Conservation (phyloP, 2,797 vertebrate genomes). For the Diglossa cyanea region DNA sequence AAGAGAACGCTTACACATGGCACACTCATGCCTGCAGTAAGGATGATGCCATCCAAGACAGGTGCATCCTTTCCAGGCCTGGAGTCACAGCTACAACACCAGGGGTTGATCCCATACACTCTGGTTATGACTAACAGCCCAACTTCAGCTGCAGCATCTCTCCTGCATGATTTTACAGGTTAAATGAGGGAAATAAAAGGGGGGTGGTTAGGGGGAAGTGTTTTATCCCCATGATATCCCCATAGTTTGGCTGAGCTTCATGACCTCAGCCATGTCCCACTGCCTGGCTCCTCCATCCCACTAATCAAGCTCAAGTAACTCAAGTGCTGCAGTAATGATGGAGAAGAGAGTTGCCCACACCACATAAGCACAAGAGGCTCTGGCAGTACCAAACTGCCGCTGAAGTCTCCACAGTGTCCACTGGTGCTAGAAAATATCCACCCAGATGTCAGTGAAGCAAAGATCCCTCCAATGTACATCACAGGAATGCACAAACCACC, state of each 20-base stretch:
- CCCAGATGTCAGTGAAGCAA: background rate
- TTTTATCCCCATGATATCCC: background rate
- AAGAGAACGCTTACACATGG: background rate
- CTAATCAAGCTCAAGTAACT: background rate
- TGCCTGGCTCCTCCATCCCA: background rate
- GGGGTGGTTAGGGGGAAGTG: fast-evolving
- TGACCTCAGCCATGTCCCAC: background rate
- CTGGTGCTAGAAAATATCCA: background rate
- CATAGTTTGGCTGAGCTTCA: background rate
- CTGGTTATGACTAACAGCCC: background rate
- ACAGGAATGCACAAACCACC: background rate
- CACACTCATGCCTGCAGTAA: fast-evolving
- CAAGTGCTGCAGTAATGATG: background rate
- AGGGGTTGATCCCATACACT: fast-evolving
- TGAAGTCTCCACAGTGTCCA: background rate
- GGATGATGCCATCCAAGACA: background rate
- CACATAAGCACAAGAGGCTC: background rate
- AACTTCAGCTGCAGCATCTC: background rate
- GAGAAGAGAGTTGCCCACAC: background rate
- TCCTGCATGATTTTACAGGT: fast-evolving
- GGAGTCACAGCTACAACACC: background rate
- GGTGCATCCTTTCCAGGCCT: background rate
- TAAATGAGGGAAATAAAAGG: background rate
- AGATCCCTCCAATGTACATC: background rate
- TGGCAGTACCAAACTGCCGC: background rate